Evolutionary conservation across 2,113 vertebrate species (phyloP), one percentile per base, ranked within the genome.

Genomic region (Perca fluviatilis): DNA sequence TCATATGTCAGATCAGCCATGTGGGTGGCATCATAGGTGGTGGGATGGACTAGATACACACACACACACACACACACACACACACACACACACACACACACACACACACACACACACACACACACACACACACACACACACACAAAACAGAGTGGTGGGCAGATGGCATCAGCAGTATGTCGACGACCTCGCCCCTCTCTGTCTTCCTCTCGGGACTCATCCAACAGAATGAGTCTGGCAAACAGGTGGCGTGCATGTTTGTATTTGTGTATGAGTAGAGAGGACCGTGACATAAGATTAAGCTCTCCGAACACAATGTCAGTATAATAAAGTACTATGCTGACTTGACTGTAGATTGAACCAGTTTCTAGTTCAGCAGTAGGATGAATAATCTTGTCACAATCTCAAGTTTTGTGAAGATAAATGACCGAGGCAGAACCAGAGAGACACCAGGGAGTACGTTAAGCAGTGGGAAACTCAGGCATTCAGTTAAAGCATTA

Each of bases 161-260:
- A 93, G 90, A 91, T 93, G 93, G 93, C 86, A 40, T 54, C 61
- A 43, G 82, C 87, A 86, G 80, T 47, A 62, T 75, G 66, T 54
- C 49, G 69, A 69, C 10, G 86, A 86, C 90, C 83, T 87, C 80
- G 49, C 46, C 79, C 68, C 84, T 62, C 43, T 74, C 77, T 16
- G 49, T 60, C 58, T 82, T 27, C 77, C 90, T 82, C 89, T 88
- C 3, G 84, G 65, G 90, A 87, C 71, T 47, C 21, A 43, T 85
- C 82, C 86, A 81, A 78, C 9, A 68, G 71, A 88, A 83, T 51
- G 74, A 83, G 80, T 88, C 46, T 76, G 86, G 74, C 72, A 82
- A 78, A 85, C 89, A 92, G 87, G 90, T 88, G 91, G 88, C 56
- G 36, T 63, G 49, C 15, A 16, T 82, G 79, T 63, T 21, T 43